Conservation (phyloP, 2,888 invertebrate genomes). For the Aphidius colemani region DNA sequence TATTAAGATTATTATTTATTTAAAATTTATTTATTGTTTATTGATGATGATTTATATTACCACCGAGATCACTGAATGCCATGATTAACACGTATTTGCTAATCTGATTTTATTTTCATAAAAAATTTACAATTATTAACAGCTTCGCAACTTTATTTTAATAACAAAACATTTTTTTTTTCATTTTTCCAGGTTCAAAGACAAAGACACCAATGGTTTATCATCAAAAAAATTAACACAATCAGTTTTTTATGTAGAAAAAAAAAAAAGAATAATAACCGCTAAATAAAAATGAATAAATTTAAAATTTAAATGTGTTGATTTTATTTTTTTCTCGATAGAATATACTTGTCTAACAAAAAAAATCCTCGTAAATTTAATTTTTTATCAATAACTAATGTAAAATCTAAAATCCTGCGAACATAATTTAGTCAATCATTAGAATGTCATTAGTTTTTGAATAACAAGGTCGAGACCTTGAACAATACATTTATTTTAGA, state of each 20-base stretch:
- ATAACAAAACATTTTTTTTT: neutral
- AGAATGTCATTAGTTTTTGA: no score
- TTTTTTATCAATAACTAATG: no score
- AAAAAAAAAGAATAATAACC: neutral
- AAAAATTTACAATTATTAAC: neutral
- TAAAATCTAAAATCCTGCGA: no score
- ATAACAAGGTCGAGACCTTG: no score
- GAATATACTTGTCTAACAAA: no score
- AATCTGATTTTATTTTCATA: conserved; percentile 29
- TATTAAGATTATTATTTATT: neutral
- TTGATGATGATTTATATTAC: conserved; percentile 36
- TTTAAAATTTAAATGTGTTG: neutral
- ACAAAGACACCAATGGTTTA: neutral
- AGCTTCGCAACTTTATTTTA: neutral
- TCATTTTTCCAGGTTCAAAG: conserved; percentile 8
- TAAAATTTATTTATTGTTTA: neutral
- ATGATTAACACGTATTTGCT: conserved; percentile 40
- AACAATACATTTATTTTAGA: no score
- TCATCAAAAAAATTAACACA: neutral
- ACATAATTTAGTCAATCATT: no score
- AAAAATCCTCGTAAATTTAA: neutral
- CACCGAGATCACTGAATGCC: conserved; percentile 41
- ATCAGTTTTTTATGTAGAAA: neutral
- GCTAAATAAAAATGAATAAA: neutral
- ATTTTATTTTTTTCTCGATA: neutral